A percentile compares a stretch with the other conserved stretches of the same genome.
Conservation (phyloP, 2,888 invertebrate genomes). For the Carterocephalus palaemon region DNA sequence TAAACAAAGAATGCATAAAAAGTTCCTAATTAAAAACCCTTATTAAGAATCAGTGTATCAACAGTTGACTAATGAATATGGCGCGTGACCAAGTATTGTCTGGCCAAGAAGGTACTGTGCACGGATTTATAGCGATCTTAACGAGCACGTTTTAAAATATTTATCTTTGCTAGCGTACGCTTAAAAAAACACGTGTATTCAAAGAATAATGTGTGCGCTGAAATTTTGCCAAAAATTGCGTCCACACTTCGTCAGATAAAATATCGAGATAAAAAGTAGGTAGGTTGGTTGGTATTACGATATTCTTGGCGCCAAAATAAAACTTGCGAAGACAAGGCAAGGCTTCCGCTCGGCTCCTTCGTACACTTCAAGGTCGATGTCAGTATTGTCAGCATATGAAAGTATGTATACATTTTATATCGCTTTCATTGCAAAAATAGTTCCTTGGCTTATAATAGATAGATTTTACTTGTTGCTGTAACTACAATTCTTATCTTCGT, state of each 20-base stretch:
- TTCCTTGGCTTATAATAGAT: neutral
- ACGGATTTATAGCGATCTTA: conserved; percentile 12
- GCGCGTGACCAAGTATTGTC: conserved; percentile 8
- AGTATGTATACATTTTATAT: conserved; percentile 3
- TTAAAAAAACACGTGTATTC: conserved; percentile 16
- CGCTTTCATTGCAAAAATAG: conserved; percentile 1
- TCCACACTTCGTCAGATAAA: conserved; percentile 10
- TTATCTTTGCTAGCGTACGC: neutral
- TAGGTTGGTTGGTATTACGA: conserved; percentile 4
- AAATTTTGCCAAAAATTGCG: conserved; percentile 15
- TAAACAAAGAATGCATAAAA: too few species aligned
- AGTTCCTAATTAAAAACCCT: conserved; percentile 11
- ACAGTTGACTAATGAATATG: conserved; percentile 11
- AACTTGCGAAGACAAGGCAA: conserved; percentile 11
- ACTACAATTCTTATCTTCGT: too few species aligned
- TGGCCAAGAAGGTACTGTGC: too few species aligned
- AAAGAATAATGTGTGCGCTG: conserved; percentile 14
- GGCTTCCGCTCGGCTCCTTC: too few species aligned
- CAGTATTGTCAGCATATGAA: neutral
- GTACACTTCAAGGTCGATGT: conserved; percentile 9
- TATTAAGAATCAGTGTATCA: conserved; percentile 4
- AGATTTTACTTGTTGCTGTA: too few species aligned
- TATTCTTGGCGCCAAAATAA: conserved; percentile 17
- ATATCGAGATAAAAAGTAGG: conserved; percentile 14
- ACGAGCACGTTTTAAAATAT: conserved; percentile 19